These are phyloP conservation scores for Leptodactylus fallax DNA, from an alignment of 2,797 vertebrate genomes.

Conservation along the genomic window DNA sequence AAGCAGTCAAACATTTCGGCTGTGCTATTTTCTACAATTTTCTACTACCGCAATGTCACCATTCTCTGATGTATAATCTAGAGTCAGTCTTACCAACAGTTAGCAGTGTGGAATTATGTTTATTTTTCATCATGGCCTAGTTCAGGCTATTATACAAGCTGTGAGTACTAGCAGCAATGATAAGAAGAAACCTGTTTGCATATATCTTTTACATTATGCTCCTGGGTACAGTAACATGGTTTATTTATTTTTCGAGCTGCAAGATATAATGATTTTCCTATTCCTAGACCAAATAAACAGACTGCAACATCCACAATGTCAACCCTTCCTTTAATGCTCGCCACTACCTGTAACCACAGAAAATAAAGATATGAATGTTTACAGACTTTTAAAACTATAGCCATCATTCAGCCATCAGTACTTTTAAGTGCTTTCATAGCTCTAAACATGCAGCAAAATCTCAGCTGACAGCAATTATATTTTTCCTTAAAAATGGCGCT, in stretches of 20 bases:
- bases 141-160: not conserved
- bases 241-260: not conserved
- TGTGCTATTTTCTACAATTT: not conserved
- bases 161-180: not conserved
- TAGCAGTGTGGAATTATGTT: not conserved
- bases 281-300: not conserved
- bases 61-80: not conserved
- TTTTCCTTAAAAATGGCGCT: constrained; percentile 47
- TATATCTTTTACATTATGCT: constrained; percentile 11
- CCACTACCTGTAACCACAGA: not conserved
- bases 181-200: constrained; percentile 5
- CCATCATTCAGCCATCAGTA: constrained; percentile 38
- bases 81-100: not conserved
- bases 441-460: constrained; percentile 43
- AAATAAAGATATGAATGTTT: not conserved
- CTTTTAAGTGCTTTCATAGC: constrained; percentile 33
- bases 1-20: not conserved
- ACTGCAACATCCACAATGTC: not conserved
- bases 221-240: not conserved
- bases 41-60: not conserved
- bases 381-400: constrained; percentile 2
- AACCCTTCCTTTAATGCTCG: constrained; percentile 3
- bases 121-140: not conserved
- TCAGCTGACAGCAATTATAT: constrained; percentile 48
- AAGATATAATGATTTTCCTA: not conserved